Evolutionary conservation across 2,797 vertebrate genomes (phyloP).

Genomic region (Schizopygopsis malacanthus): DNA sequence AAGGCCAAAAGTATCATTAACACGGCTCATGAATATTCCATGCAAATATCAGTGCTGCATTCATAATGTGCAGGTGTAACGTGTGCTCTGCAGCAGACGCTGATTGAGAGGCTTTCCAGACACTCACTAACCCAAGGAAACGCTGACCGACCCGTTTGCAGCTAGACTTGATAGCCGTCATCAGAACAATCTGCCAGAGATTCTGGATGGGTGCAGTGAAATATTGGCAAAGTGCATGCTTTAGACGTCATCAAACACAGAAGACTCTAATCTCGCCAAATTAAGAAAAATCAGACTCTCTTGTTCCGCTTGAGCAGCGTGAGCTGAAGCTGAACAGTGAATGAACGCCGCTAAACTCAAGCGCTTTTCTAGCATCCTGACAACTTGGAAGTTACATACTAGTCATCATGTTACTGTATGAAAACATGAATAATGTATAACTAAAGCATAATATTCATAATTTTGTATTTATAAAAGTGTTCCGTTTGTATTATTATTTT

Average conservation of each 20-base stretch:
- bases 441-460: too few relatives aligned
- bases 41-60: constrained; percentile 45
- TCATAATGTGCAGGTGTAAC: constrained; percentile 42
- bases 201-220: neutral
- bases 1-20: constrained; percentile 41
- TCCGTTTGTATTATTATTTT: too few relatives aligned
- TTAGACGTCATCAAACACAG: neutral
- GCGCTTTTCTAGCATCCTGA: neutral
- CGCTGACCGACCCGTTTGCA: neutral
- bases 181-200: neutral
- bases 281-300: neutral
- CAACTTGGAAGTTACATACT: neutral
- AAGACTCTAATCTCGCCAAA: neutral
- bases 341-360: neutral
- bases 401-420: too few relatives aligned
- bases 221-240: neutral
- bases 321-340: neutral
- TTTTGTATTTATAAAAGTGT: too few relatives aligned
- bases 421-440: too few relatives aligned
- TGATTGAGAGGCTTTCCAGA: neutral
- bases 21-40: constrained; percentile 40
- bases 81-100: constrained; percentile 39
- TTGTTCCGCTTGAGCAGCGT: neutral
- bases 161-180: neutral
- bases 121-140: neutral